Evolutionary conservation across 2,113 vertebrate species (phyloP).

Genomic region (Crotalus horridus): DNA sequence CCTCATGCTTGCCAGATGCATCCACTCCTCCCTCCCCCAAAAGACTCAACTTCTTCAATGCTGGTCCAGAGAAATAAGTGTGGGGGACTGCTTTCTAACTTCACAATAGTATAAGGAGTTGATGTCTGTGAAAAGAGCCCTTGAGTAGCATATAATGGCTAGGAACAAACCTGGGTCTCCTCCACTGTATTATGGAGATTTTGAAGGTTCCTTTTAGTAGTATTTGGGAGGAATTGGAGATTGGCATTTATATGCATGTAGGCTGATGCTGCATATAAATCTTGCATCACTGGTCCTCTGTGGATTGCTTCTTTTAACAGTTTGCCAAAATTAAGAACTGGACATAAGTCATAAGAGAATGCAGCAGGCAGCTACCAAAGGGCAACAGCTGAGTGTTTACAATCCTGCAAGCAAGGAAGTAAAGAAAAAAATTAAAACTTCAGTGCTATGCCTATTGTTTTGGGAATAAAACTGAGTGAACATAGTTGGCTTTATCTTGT

Average conservation of each 20-base stretch:
- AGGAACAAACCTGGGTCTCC: slow-evolving; percentile 28
- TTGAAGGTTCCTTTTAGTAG: slow-evolving; percentile 6
- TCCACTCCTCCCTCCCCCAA: neutral
- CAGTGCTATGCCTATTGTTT: neutral
- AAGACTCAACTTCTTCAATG: slow-evolving; percentile 47
- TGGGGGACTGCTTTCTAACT: slow-evolving; percentile 38
- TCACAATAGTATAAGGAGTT: slow-evolving; percentile 55
- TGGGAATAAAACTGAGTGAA: neutral
- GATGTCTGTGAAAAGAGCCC: slow-evolving; percentile 61
- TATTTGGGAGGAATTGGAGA: slow-evolving; percentile 19
- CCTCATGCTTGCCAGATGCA: slow-evolving; percentile 72
- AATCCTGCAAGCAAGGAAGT: neutral
- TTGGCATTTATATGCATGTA: slow-evolving; percentile 43
- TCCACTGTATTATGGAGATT: slow-evolving; percentile 27
- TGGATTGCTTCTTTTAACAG: slow-evolving; percentile 22
- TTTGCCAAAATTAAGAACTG: slow-evolving; percentile 34
- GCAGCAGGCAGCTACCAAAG: slow-evolving; percentile 51
- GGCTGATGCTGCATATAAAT: slow-evolving; percentile 23
- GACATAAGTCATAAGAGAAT: too few species aligned
- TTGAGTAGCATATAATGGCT: slow-evolving; percentile 25
- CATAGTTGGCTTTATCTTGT: neutral
- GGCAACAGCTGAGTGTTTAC: slow-evolving; percentile 35
- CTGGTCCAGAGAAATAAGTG: neutral
- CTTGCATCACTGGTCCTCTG: slow-evolving; percentile 17
- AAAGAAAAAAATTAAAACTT: neutral